phyloP scores from a whole-genome alignment of 92 coral and sea anemone genomes.

The Siderastrea radians region DNA sequence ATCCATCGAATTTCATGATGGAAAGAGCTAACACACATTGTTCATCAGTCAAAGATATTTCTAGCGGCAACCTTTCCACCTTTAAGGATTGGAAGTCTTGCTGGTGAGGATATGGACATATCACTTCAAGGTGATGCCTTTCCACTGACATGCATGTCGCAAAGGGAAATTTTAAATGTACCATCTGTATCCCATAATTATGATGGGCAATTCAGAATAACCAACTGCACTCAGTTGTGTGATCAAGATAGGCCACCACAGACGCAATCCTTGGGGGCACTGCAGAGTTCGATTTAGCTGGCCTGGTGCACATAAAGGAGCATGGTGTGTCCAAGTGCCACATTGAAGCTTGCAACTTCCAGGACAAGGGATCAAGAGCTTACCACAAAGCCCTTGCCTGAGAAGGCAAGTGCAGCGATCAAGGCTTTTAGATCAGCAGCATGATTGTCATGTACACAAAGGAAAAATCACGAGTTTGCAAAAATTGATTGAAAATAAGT shows the following conservation, averaged over 20 bases:
- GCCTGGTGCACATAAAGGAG: slow-evolving; percentile 40
- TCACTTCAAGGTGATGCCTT: not conserved
- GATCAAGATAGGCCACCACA: too few species aligned
- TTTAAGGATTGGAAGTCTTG: slow-evolving; percentile 14
- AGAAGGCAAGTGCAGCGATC: too few species aligned
- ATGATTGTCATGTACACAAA: too few species aligned
- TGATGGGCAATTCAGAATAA: slow-evolving; percentile 8
- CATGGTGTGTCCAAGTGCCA: slow-evolving; percentile 36
- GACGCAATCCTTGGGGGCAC: slow-evolving; percentile 51
- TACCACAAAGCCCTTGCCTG: not conserved
- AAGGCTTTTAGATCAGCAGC: too few species aligned
- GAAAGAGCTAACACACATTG: slow-evolving; percentile 8
- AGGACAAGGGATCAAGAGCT: slow-evolving; percentile 20
- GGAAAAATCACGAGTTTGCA: too few species aligned
- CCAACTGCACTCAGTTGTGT: slow-evolving; percentile 16
- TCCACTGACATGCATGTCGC: slow-evolving; percentile 11
- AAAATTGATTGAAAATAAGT: too few species aligned
- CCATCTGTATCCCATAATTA: slow-evolving; percentile 32
- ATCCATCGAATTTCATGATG: not conserved
- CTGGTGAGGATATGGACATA: not conserved
- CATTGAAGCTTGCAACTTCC: slow-evolving; percentile 21
- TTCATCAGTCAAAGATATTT: not conserved
- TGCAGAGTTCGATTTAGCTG: slow-evolving; percentile 20
- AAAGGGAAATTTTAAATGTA: slow-evolving; percentile 27
- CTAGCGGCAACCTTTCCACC: slow-evolving; percentile 15